Evolutionary conservation across 1,140 invertebrate species (phyloP), one percentile per base, ranked within the genome.

Genomic region (Cryptotermes secundus): DNA sequence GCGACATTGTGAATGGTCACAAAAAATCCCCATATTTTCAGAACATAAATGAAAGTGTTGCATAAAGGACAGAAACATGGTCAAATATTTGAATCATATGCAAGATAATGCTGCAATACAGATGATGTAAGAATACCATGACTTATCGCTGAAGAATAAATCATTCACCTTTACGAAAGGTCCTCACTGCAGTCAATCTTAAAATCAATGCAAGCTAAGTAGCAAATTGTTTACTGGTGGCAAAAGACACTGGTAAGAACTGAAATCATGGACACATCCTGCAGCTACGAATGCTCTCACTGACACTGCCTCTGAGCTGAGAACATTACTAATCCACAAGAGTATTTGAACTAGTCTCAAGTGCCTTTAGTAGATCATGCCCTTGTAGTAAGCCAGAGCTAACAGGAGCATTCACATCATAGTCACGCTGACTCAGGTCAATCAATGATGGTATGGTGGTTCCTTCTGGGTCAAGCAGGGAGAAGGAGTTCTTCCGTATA

Each of bases 361-460:
- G 87, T 6, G 92, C 92, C 45, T 86, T 90, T 31, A 93, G 87
- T 24, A 93, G 87, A 65, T 92, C 92, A 49, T 90, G 88, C 7
- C 92, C 92, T 83, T 92, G 90, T 26, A 93, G 87, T 10, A 92
- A 87, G 81, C 86, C 83, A 7, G 83, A 85, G 16, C 85, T 83
- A 2, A 91, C 88, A 9, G 92, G 92, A 34, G 92, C 92, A 86
- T 92, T 92, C 16, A 92, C 91, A 86, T 92, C 92, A 85, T 89
- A 92, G 87, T 92, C 92, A 85, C 90, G 91, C 59, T 90, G 90
- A 6, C 90, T 92, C 24, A 92, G 87, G 83, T 91, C 90, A 84
- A 91, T 84, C 34, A 92, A 85, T 16, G 90, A 91, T 42, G 90
- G 89, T 83, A 91, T 89, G 10, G 87, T 84, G 14, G 87, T 86